Evolutionary conservation across 2,888 invertebrate species (phyloP).

Genomic region (Caenorhabditis auriculariae): DNA sequence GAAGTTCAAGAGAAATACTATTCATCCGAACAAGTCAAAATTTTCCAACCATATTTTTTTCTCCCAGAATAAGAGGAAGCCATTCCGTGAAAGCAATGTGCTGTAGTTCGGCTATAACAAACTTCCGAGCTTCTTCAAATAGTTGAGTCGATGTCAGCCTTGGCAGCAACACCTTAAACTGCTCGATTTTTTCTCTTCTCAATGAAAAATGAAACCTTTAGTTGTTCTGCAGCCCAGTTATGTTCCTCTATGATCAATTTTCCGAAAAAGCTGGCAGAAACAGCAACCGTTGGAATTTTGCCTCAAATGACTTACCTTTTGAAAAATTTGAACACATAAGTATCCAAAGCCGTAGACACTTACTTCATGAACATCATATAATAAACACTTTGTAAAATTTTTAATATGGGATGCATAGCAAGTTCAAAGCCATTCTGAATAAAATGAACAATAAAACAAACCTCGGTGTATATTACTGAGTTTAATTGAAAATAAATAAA

Average conservation of each 20-base stretch:
- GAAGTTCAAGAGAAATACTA: too few species aligned
- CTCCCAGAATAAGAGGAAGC: constrained; percentile 26
- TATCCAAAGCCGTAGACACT: too few species aligned
- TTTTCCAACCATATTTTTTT: constrained; percentile 19
- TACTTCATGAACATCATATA: too few species aligned
- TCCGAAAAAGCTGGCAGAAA: background rate
- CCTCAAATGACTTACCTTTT: background rate
- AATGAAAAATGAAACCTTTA: constrained; percentile 4
- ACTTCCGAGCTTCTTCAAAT: constrained; percentile 64
- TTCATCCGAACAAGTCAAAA: too few species aligned
- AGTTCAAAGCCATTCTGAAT: too few species aligned
- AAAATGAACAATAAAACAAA: too few species aligned
- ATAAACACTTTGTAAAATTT: constrained; percentile 5
- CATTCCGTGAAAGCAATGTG: constrained; percentile 65
- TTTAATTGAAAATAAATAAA: too few species aligned
- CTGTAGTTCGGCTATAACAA: constrained; percentile 69
- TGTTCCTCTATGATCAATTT: constrained; percentile 19
- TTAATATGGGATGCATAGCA: too few species aligned
- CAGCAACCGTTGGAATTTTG: background rate
- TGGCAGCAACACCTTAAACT: constrained; percentile 1
- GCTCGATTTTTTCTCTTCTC: too few species aligned
- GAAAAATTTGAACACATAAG: too few species aligned
- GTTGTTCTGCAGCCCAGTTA: constrained; percentile 13
- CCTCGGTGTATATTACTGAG: too few species aligned
- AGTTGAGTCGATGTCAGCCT: constrained; percentile 32